Percentiles rank a stretch among this genome's conserved stretches.
phyloP scores from a whole-genome alignment of 1,140 invertebrate species.

The Aphis craccivora region DNA sequence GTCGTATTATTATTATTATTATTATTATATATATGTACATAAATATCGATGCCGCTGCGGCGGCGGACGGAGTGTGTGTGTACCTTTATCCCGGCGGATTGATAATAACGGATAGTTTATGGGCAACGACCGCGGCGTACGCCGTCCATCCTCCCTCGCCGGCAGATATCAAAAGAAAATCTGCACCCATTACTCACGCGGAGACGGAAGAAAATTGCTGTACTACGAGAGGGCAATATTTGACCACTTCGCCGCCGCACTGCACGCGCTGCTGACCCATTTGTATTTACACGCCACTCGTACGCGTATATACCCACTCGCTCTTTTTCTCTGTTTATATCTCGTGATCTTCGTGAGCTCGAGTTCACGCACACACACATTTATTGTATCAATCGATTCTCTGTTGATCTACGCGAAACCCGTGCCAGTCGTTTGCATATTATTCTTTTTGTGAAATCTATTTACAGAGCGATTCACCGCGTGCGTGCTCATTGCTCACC shows the following conservation, averaged over 20 bases:
- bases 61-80: not conserved
- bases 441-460: not conserved
- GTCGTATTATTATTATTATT: not conserved
- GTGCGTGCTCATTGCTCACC: too few relatives aligned
- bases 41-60: not conserved
- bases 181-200: constrained; percentile 45
- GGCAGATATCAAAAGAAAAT: constrained; percentile 49
- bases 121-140: constrained; percentile 24
- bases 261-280: constrained; percentile 16
- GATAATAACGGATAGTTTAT: constrained; percentile 57
- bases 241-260: constrained; percentile 24
- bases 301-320: not conserved
- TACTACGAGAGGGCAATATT: constrained; percentile 12
- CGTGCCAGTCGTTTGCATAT: not conserved
- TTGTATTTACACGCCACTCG: constrained; percentile 17
- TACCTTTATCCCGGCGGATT: constrained; percentile 50
- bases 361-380: not conserved
- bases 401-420: too few relatives aligned
- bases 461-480: too few relatives aligned
- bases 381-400: not conserved
- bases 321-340: too few relatives aligned
- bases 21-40: not conserved
- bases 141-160: not conserved
- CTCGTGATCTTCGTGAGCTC: not conserved
- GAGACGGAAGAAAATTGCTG: constrained; percentile 36